Evolutionary conservation across 2,113 vertebrate genomes (phyloP), one percentile per base, ranked within the genome.

Genomic region (Aspiorhynchus laticeps): DNA sequence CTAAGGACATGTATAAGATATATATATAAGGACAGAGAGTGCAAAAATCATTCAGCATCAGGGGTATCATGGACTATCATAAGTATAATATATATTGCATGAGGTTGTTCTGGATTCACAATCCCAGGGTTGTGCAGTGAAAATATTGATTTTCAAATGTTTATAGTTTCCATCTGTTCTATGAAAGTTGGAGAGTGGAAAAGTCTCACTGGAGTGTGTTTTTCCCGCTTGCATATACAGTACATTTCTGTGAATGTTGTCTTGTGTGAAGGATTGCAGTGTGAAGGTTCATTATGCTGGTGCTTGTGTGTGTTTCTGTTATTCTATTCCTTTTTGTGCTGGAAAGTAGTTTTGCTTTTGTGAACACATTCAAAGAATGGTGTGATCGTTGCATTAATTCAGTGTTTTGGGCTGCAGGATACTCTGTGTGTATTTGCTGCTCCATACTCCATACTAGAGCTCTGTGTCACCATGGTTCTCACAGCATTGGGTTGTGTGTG

Each of bases 201-300:
- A 80, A 61, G 59, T 65, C 59, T 46, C 38, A 46, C 61, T 69
- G 61, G 17, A 59, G 51, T 19, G 28, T 59, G 28, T 36, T 80
- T 80, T 36, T 19, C 15, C 9, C 17, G 7, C 12, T 33, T 33
- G n/a, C 15, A 59, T 36, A 36, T 59, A 38, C 4, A 76, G 38
- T 46, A n/a, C 0, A 76, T 59, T 24, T 59, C 56, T 59, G 56
- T 3, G 8, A 24, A 24, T 9, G 7, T 24, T 59, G 56, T 59
- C 56, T 59, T 24, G 53, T 53, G 17, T 56, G 53, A 56, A 56
- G 53, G 53, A 21, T 56, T 21, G 2, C 0, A 5, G 86, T 91
- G 8, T 86, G 56, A 43, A 33, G 85, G 83, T 81, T 43, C 86
- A 48, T 76, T 24, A 65, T 91, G 85, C 89, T 36, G 10, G 33